Evolutionary conservation across 2,888 invertebrate genomes (phyloP).

Genomic region (Pheosia tremula): DNA sequence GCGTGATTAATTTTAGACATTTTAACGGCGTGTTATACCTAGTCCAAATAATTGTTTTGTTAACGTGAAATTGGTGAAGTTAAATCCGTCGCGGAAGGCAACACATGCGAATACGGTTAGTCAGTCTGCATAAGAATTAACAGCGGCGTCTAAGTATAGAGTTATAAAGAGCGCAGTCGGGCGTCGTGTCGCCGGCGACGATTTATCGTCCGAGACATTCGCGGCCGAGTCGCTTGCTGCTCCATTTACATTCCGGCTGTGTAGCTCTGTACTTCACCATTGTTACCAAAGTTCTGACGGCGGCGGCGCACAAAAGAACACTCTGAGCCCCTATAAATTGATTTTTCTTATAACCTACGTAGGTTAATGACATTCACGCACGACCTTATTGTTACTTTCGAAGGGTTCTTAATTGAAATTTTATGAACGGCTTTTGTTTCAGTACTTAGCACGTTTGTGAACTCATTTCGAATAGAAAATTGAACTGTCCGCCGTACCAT

Average conservation of each 20-base stretch:
- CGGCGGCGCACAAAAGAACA: conserved; percentile 25
- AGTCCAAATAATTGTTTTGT: conserved; percentile 1
- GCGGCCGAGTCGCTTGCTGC: conserved; percentile 35
- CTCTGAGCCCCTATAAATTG: conserved; percentile 25
- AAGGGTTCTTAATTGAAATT: conserved; percentile 38
- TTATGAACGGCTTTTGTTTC: conserved; percentile 35
- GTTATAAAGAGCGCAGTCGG: conserved; percentile 44
- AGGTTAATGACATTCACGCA: conserved; percentile 34
- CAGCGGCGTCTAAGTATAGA: conserved; percentile 43
- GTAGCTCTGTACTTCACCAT: conserved; percentile 34
- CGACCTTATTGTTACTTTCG: conserved; percentile 23
- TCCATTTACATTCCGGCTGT: conserved; percentile 50
- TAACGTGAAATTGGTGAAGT: not conserved
- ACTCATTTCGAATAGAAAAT: conserved; percentile 19
- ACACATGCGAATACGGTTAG: conserved; percentile 6
- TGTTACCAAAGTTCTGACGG: conserved; percentile 25
- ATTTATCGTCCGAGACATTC: conserved; percentile 49
- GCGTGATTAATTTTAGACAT: conserved; percentile 8
- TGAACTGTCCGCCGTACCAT: conserved; percentile 21
- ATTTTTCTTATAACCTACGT: conserved; percentile 28
- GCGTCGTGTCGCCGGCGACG: conserved; percentile 41
- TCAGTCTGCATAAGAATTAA: conserved; percentile 19
- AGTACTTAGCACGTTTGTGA: conserved; percentile 3
- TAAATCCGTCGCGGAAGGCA: conserved; percentile 10
- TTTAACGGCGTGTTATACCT: conserved; percentile 1